Conservation (phyloP, 2,113 vertebrate species). For the Crotalus tigris region DNA sequence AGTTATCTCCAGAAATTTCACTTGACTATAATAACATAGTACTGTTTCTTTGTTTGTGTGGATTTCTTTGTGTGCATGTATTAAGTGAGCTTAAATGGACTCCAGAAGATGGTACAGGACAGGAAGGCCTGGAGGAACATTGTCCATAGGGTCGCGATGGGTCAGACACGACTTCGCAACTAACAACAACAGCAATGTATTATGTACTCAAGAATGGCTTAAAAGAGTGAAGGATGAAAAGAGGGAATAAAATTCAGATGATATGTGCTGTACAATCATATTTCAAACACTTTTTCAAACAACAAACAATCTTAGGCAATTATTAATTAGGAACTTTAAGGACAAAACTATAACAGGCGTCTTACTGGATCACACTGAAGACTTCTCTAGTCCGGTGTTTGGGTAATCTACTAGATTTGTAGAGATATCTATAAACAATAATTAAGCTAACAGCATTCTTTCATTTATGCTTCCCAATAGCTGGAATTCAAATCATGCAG, state of each 20-base stretch:
- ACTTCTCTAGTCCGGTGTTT: not conserved
- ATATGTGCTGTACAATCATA: not conserved
- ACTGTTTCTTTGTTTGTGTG: not conserved
- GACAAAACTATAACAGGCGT: not conserved
- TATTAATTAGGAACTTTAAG: not conserved
- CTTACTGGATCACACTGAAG: not conserved
- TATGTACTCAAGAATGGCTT: not conserved
- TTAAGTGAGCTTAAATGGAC: too few species aligned
- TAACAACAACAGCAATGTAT: not conserved
- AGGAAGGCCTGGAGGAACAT: too few species aligned
- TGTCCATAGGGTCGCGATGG: too few species aligned
- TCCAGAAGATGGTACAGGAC: too few species aligned
- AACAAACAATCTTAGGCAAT: not conserved
- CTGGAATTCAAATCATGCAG: not conserved
- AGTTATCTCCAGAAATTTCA: not conserved
- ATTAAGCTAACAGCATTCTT: not conserved
- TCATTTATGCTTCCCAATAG: not conserved
- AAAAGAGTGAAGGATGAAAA: not conserved
- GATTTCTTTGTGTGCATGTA: not conserved
- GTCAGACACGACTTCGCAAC: too few species aligned
- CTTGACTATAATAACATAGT: slow-evolving; percentile 10
- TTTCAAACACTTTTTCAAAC: not conserved
- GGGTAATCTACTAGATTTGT: not conserved
- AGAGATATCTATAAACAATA: not conserved
- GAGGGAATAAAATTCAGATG: not conserved